Percentiles rank a stretch among this genome's conserved stretches.
phyloP scores from a whole-genome alignment of 2,888 invertebrate genomes.

The Stegophylla sp. region DNA sequence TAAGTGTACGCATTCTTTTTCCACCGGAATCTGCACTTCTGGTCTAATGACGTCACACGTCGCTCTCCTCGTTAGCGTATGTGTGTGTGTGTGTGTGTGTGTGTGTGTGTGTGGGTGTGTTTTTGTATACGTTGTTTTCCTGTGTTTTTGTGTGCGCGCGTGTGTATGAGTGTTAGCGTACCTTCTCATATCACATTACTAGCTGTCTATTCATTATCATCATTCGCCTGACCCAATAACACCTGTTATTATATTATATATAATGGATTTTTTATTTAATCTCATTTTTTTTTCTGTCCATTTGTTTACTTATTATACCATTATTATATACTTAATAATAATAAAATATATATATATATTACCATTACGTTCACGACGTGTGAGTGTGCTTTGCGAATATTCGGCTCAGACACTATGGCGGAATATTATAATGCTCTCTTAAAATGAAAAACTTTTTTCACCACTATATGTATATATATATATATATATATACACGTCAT shows the following conservation, averaged over 20 bases:
- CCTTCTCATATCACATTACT: too few species aligned
- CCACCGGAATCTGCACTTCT: too few species aligned
- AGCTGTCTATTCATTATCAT: background rate
- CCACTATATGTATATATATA: background rate
- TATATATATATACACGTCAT: background rate
- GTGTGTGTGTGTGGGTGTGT: background rate
- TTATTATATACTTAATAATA: background rate
- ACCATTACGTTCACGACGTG: too few species aligned
- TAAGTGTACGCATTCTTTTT: too few species aligned
- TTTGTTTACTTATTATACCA: background rate
- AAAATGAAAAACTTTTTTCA: constrained; percentile 10
- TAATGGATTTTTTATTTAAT: background rate
- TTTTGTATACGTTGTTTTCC: background rate
- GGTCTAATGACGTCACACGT: too few species aligned
- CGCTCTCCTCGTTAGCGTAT: too few species aligned
- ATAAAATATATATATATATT: background rate
- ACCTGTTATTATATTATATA: background rate
- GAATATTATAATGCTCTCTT: constrained; percentile 37
- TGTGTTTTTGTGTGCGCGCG: background rate
- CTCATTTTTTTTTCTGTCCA: background rate
- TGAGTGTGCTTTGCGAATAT: constrained; percentile 27
- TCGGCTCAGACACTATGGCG: constrained; percentile 36
- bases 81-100: too few species aligned
- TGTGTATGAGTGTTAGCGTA: too few species aligned
- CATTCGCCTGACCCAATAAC: background rate